Evolutionary conservation across 2,888 invertebrate genomes (phyloP).

Genomic region (Eulithis prunata): DNA sequence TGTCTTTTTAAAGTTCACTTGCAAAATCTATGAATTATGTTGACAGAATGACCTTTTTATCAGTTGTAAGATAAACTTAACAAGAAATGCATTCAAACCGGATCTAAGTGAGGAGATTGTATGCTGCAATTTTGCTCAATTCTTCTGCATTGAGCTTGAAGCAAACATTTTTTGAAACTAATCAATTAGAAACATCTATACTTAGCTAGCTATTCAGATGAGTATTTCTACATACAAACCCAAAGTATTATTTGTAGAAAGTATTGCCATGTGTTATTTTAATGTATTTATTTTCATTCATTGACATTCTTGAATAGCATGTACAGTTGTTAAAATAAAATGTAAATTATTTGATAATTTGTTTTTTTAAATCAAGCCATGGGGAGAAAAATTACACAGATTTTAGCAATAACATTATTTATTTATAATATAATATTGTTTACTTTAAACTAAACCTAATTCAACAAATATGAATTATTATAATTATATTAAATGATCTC

Average conservation of each 20-base stretch:
- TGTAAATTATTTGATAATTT: conserved; percentile 27
- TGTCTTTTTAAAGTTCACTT: not conserved
- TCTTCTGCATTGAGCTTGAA: too few relatives aligned
- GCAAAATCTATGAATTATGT: too few relatives aligned
- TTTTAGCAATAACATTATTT: conserved; percentile 1
- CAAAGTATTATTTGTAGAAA: conserved; percentile 53
- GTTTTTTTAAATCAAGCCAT: conserved; percentile 10
- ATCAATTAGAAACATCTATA: too few relatives aligned
- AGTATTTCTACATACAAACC: not conserved
- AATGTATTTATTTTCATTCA: conserved; percentile 56
- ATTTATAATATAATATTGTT: not conserved
- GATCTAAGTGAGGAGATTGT: too few relatives aligned
- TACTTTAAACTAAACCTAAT: not conserved
- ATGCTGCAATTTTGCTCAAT: too few relatives aligned
- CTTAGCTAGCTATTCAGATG: too few relatives aligned
- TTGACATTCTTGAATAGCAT: conserved; percentile 38
- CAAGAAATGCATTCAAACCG: conserved; percentile 5
- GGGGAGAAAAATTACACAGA: not conserved
- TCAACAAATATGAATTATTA: too few relatives aligned
- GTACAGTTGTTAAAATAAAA: conserved; percentile 46
- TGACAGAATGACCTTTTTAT: conserved; percentile 7
- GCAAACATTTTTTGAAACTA: too few relatives aligned
- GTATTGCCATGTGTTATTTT: conserved; percentile 50
- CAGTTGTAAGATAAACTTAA: conserved; percentile 6
- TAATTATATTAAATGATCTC: too few relatives aligned